Evolutionary conservation across 2,888 invertebrate genomes (phyloP).

Genomic region (Apodemia duryi): DNA sequence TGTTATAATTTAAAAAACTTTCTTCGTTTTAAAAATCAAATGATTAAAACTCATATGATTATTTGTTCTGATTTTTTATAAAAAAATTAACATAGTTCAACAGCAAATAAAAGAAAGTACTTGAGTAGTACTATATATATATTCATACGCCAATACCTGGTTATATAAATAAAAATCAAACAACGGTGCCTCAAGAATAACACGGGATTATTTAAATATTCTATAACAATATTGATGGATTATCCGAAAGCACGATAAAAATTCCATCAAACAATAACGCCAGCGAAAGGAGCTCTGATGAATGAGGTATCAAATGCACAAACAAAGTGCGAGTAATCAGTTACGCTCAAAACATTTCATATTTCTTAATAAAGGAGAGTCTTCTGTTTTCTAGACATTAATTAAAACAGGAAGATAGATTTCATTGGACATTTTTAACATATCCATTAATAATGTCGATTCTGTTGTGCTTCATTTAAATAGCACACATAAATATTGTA

Average conservation of each 20-base stretch:
- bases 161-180: too few relatives aligned
- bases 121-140: too few relatives aligned
- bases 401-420: constrained; percentile 9
- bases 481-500: too few relatives aligned
- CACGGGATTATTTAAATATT: constrained; percentile 1
- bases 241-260: constrained; percentile 12
- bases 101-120: too few relatives aligned
- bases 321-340: constrained; percentile 59
- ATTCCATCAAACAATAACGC: constrained; percentile 25
- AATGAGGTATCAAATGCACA: constrained; percentile 61
- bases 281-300: constrained; percentile 46
- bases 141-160: too few relatives aligned
- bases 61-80: too few relatives aligned
- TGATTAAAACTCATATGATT: too few relatives aligned
- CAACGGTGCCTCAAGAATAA: too few relatives aligned
- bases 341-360: constrained; percentile 32
- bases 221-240: constrained; percentile 6
- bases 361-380: constrained; percentile 4
- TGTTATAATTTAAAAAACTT: too few relatives aligned
- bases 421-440: background rate
- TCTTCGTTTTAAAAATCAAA: too few relatives aligned
- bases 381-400: background rate
- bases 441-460: background rate
- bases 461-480: background rate
- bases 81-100: too few relatives aligned